Conservation (phyloP, 2,797 vertebrate species). For the Gallinago nigripennis region DNA sequence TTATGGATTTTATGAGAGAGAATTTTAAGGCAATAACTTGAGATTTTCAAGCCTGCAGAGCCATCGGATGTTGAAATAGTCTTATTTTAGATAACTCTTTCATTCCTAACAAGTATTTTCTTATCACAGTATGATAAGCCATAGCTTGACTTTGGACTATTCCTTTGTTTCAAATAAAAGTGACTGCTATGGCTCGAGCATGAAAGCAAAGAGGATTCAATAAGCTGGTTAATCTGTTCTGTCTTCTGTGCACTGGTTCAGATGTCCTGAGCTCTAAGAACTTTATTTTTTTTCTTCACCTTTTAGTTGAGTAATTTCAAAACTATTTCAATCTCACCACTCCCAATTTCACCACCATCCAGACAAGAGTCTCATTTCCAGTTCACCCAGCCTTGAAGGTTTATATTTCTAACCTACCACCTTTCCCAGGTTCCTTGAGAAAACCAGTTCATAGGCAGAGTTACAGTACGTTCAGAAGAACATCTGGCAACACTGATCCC, state of each 20-base stretch:
- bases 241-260: background rate
- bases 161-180: background rate
- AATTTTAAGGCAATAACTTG: background rate
- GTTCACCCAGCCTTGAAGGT: background rate
- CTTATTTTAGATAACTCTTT: background rate
- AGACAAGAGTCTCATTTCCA: background rate
- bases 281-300: too few relatives aligned
- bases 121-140: background rate
- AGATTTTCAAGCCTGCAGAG: background rate
- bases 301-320: too few relatives aligned
- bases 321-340: background rate
- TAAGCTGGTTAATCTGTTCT: background rate
- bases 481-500: fast-evolving
- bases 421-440: background rate
- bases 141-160: background rate
- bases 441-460: background rate
- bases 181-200: background rate
- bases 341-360: background rate
- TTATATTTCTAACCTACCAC: background rate
- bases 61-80: background rate
- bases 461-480: fast-evolving
- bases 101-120: background rate
- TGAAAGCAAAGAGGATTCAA: background rate
- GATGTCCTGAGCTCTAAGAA: background rate
- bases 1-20: background rate